Conservation (phyloP, 64 coral and sea anemone genomes). For the Pocillopora damicornis region DNA sequence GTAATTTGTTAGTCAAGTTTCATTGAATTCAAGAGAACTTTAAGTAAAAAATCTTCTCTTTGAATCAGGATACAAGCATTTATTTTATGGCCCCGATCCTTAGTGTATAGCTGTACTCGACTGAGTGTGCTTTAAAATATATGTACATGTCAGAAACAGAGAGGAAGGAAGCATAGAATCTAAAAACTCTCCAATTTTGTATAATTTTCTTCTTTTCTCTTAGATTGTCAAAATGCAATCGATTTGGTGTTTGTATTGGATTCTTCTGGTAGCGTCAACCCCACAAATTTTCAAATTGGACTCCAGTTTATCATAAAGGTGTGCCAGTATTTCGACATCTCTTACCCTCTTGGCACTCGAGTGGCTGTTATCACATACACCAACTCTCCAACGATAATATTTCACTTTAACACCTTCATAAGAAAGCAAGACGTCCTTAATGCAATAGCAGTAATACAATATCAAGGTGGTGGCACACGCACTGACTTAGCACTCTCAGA, state of each 20-base stretch:
- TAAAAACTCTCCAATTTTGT: no score
- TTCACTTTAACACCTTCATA: constrained; percentile 24
- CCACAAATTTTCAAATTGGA: constrained; percentile 10
- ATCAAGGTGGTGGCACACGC: background rate
- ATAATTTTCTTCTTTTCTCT: background rate
- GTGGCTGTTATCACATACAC: constrained; percentile 40
- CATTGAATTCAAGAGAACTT: background rate
- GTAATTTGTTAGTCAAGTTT: background rate
- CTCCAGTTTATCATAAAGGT: constrained; percentile 35
- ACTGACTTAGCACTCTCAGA: constrained; percentile 28
- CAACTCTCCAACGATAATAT: background rate
- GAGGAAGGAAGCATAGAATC: no score
- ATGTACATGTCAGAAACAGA: no score
- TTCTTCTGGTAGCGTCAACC: constrained; percentile 31
- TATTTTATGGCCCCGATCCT: no score
- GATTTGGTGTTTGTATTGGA: constrained; percentile 51
- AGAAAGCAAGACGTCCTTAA: constrained; percentile 11
- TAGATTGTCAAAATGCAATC: constrained; percentile 46
- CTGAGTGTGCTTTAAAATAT: no score
- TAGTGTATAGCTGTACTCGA: no score
- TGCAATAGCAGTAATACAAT: background rate
- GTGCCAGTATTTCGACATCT: constrained; percentile 18
- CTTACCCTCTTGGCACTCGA: constrained; percentile 22
- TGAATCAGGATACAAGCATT: background rate
- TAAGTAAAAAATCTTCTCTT: background rate